A percentile compares a stretch with the other conserved stretches of the same genome.
Conservation (phyloP, 1,140 invertebrate species). For the Branchinecta lindahli region DNA sequence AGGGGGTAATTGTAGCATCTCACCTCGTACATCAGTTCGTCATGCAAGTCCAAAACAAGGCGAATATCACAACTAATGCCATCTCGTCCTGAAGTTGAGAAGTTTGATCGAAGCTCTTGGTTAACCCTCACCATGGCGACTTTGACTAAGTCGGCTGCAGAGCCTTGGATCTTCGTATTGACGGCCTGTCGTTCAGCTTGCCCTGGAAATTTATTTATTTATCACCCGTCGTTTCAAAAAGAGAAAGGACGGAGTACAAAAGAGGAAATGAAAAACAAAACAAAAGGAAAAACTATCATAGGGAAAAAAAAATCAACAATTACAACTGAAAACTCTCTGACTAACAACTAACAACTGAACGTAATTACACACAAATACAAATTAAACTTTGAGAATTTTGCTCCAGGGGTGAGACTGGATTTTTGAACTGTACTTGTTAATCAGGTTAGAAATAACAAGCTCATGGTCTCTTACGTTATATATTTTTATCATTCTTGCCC, state of each 20-base stretch:
- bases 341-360: background rate
- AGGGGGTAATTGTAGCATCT: constrained; percentile 15
- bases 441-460: too few relatives aligned
- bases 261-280: background rate
- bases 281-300: background rate
- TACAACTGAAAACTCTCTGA: background rate
- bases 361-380: too few relatives aligned
- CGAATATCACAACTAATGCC: constrained; percentile 20
- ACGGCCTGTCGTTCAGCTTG: constrained; percentile 89
- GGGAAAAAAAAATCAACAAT: background rate
- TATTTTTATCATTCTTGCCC: too few relatives aligned
- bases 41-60: constrained; percentile 71
- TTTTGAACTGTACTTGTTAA: too few relatives aligned
- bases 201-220: too few relatives aligned
- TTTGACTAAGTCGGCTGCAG: constrained; percentile 87
- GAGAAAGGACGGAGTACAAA: background rate
- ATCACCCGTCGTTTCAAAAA: too few relatives aligned
- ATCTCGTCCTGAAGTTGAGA: constrained; percentile 18
- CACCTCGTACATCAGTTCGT: constrained; percentile 92
- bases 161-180: constrained; percentile 88
- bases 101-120: constrained; percentile 32
- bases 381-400: too few relatives aligned
- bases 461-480: too few relatives aligned
- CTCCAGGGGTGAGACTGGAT: too few relatives aligned
- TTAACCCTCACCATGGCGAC: constrained; percentile 69